Base-by-base conservation (phyloP, 2,797 vertebrate species). In the Mus minutoides region DNA sequence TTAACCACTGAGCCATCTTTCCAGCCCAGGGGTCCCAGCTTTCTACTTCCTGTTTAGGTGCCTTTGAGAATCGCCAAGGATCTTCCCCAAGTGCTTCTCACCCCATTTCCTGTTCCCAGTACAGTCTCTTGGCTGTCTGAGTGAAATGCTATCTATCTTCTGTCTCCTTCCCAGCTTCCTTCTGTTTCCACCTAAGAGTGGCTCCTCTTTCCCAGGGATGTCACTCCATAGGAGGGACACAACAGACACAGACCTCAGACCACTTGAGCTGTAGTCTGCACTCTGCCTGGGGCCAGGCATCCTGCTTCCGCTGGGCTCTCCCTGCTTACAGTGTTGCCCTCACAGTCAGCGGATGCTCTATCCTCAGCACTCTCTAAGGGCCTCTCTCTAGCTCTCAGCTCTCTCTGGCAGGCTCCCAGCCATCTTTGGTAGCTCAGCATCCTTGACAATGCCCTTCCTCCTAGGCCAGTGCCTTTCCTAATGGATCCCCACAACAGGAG, bases 341-440 rank as follows among this genome's bases (percentile, higher is more conserved):
- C 69, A 14, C 21, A 13, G 80, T 14, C 54, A 0, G n/a, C 26
- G 22, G 10, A 6, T 7, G 21, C 22, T 19, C 37, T 5, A 17
- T 9, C 0, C 31, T 40, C 78, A 5, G 0, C 0, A 14, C 31
- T 79, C 77, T 52, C 62, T 24, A 3, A 0, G 0, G 22, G 7
- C 34, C 49, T 56, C 34, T 19, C 60, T 26, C 22, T 4, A 34
- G n/a, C 49, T 69, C 46, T 37, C 26, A 17, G n/a, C 49, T 90
- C 77, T 37, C 26, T 22, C 49, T 37, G 31, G 76, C 77, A 79
- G 60, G 60, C 40, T 54, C n/a, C n/a, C 46, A 80, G 49, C 29
- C 13, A 37, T 21, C 9, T 1, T 29, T 19, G 10, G 73, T 64
- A 22, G 78, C 52, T 88, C 82, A 31, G 76, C 31, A n/a, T 21